Evolutionary conservation across 2,113 vertebrate genomes (phyloP), one percentile per base, ranked within the genome.

Genomic region (Chaenogobius annularis): DNA sequence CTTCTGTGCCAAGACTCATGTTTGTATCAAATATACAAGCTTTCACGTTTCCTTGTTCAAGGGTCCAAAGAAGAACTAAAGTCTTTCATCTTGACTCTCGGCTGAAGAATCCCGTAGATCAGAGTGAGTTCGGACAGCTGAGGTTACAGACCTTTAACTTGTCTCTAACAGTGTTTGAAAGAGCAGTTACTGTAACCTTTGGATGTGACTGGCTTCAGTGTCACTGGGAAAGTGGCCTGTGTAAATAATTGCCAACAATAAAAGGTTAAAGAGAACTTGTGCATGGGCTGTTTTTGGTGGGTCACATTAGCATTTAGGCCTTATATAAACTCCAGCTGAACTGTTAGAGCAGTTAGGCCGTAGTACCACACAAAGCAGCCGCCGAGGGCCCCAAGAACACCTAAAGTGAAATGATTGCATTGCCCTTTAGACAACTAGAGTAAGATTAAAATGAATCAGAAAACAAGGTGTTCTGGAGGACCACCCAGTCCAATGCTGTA

Each of bases 161-260:
- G 6, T 40, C 67, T 50, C 66, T 62, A 68, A 56, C 68, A 26
- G 44, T 70, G 63, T 77, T 83, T 79, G 26, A 81, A 79, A 78
- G 23, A 68, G 72, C 62, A 73, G 55, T 58, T 22, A 14, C 55
- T 58, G 22, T 58, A 23, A 58, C 22, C 26, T 58, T 13, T 58
- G 48, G 48, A 19, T 44, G 50, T 52, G 50, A 54, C 19, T 70
- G 80, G 68, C 37, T 55, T 83, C 73, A 54, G 23, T 81, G 75
- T 65, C 62, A 26, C 66, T 76, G 70, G 69, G 44, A 71, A 79
- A 80, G 73, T 64, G 65, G 67, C 85, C 19, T 65, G 78, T 92
- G 90, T 93, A 92, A 91, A 93, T 92, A 93, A 92, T 92, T 82
- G 74, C 80, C 70, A 84, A 87, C 78, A 91, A 90, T 89, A 90